A percentile compares a stretch with the other conserved stretches of the same genome.
phyloP scores from a whole-genome alignment of 2,113 vertebrate genomes.

The Chionomys nivalis region DNA sequence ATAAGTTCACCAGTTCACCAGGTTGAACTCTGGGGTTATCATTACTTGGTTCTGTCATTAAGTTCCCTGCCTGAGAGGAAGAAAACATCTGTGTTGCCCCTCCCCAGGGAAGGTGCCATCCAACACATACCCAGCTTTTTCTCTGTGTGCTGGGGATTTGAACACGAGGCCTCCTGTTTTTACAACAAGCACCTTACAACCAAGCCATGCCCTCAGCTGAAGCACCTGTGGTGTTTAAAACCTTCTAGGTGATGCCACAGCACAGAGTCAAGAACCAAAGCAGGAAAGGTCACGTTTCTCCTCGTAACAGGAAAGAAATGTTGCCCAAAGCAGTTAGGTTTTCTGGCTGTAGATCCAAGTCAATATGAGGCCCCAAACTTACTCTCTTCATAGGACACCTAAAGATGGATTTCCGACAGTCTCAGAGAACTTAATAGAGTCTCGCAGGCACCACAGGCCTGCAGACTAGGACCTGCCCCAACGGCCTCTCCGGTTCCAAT shows the following conservation, averaged over 20 bases:
- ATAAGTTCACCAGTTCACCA: not conserved
- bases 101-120: not conserved
- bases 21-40: not conserved
- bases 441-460: slow-evolving; percentile 24
- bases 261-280: not conserved
- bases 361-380: slow-evolving; percentile 63
- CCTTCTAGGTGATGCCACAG: not conserved
- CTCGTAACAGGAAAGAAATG: slow-evolving; percentile 54
- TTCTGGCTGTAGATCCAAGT: slow-evolving; percentile 50
- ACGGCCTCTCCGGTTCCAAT: slow-evolving; percentile 57
- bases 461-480: slow-evolving; percentile 47
- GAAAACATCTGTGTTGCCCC: not conserved
- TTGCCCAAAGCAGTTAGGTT: slow-evolving; percentile 28
- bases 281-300: not conserved
- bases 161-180: not conserved
- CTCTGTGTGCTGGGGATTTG: not conserved
- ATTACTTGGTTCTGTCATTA: not conserved
- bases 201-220: not conserved
- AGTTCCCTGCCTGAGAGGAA: not conserved
- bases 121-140: not conserved
- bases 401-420: slow-evolving; percentile 62
- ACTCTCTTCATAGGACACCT: slow-evolving; percentile 57
- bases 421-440: slow-evolving; percentile 65
- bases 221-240: not conserved
- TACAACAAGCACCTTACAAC: not conserved